Evolutionary conservation across 2,797 vertebrate species (phyloP).

Genomic region (Neoniphon sammara): DNA sequence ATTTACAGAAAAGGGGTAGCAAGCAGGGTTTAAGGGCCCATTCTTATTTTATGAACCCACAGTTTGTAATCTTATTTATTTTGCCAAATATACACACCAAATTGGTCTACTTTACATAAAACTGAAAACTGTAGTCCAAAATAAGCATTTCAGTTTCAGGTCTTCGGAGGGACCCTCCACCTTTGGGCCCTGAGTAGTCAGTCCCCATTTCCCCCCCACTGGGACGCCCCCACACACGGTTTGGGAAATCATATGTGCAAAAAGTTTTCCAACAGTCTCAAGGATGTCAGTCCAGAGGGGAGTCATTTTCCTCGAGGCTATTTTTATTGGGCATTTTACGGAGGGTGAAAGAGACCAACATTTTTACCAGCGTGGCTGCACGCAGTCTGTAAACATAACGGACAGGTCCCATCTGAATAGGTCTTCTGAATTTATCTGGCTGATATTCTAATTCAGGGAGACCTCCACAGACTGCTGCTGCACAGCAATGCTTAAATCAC

Average conservation of each 20-base stretch:
- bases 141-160: no score
- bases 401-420: conserved; percentile 40
- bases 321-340: background rate
- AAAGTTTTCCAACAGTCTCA: conserved; percentile 55
- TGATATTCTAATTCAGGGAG: conserved; percentile 33
- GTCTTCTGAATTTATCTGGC: conserved; percentile 23
- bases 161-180: no score
- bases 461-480: conserved; percentile 29
- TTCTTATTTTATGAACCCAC: no score
- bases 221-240: no score
- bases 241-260: conserved; percentile 40
- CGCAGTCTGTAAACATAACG: conserved; percentile 15
- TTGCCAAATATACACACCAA: no score
- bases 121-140: no score
- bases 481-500: conserved; percentile 51
- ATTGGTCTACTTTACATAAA: no score
- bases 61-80: no score
- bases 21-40: no score
- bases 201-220: no score
- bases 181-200: no score
- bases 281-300: conserved; percentile 50
- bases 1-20: no score
- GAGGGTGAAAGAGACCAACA: conserved; percentile 10
- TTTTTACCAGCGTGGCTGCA: conserved; percentile 29
- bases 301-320: conserved; percentile 57